Evolutionary conservation across 2,888 invertebrate genomes (phyloP), one percentile per base, ranked within the genome.

Genomic region (Clostera curtula): DNA sequence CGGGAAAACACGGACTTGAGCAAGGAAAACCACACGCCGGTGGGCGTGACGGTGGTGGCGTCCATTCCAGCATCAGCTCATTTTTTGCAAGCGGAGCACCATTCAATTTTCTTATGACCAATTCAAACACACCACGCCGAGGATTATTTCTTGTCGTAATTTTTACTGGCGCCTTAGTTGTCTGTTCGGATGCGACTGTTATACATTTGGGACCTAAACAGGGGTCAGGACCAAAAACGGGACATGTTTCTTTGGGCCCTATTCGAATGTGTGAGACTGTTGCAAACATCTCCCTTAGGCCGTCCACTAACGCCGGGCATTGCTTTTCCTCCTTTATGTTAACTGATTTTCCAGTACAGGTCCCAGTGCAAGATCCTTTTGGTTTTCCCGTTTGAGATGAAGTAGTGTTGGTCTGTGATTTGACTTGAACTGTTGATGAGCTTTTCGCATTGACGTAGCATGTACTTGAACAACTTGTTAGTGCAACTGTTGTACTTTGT

Each of bases 1-100:
- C 44, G 9, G 39, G 31, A 5, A 41, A 20, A 25, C 57, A 65
- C 2, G 54, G 33, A 6, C 40, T 21, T 4, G 60, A 39, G 32
- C 59, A 65, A 2, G 66, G 56, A 5, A 31, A 25, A 6, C 46
- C 46, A 25, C 68, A 69, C 3, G 62, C 34, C 8, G 51, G 41
- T n/a, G 58, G 44, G 4, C 66, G 56, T 6, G 46, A 42, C 4
- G 72, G 67, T 2, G 82, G 82, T 1, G 80, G 82, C 4, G 73
- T 74, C 82, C 82, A 83, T 50, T 83, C 82, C 19, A 83, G 44
- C 72, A 82, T 76, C 18, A 83, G 42, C 41, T 83, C 82, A 38
- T 80, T 80, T 36, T 49, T 77, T 5, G 82, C 82, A 9, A 82
- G 50, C 7, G 79, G 76, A 13, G 77, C 75, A 12, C 79, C 80